Conservation (phyloP, 2,113 vertebrate species). For the Laticauda colubrina region DNA sequence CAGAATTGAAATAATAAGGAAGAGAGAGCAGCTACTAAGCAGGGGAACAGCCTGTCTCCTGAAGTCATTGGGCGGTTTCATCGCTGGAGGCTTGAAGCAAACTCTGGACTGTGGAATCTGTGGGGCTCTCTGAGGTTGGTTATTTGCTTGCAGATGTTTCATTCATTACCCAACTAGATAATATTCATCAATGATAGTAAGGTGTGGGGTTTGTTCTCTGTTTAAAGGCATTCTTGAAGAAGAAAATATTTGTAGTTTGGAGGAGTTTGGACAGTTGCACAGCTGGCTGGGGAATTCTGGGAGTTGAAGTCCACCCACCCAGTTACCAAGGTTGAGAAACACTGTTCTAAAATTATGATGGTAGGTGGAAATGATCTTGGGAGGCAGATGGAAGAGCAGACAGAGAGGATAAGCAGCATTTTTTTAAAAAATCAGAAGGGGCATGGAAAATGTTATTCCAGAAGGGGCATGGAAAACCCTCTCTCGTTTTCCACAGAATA, state of each 20-base stretch:
- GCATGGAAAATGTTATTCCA: not conserved
- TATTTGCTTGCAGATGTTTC: not conserved
- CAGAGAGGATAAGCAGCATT: not conserved
- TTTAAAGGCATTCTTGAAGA: not conserved
- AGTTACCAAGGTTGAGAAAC: not conserved
- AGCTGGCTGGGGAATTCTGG: not conserved
- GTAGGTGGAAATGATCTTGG: not conserved
- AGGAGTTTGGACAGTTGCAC: not conserved
- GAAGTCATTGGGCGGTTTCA: not conserved
- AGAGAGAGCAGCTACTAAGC: slow-evolving; percentile 5
- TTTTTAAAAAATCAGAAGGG: not conserved
- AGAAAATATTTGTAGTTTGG: not conserved
- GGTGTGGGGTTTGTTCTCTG: not conserved
- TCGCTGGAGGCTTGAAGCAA: not conserved
- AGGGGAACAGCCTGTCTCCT: not conserved
- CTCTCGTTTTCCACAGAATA: not conserved
- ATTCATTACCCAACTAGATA: not conserved
- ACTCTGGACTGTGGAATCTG: not conserved
- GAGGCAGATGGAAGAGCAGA: not conserved
- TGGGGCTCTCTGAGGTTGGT: not conserved
- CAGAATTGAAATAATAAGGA: not conserved
- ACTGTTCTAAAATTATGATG: not conserved
- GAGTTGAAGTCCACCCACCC: not conserved
- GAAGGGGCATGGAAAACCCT: not conserved
- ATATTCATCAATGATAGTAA: not conserved